phyloP scores from a whole-genome alignment of 2,113 vertebrate genomes.

The Pseudorectes ferrugineus region DNA sequence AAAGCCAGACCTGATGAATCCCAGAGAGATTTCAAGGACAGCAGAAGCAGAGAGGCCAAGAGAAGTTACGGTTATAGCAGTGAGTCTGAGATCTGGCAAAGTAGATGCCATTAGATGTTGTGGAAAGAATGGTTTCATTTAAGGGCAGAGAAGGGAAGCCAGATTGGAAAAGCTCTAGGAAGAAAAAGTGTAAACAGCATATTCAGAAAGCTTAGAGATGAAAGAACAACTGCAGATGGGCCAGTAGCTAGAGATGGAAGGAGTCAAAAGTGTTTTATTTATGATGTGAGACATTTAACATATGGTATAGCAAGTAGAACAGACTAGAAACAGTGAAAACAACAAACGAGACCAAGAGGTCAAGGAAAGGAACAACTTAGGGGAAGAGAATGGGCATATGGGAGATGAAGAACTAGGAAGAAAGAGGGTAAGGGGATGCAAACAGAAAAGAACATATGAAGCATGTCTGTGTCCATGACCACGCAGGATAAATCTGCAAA shows the following conservation, averaged over 20 bases:
- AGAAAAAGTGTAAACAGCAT: slow-evolving; percentile 60
- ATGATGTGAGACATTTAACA: slow-evolving; percentile 51
- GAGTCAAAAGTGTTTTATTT: slow-evolving; percentile 40
- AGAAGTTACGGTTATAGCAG: slow-evolving; percentile 30
- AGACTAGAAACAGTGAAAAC: slow-evolving; percentile 1
- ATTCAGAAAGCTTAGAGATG: slow-evolving; percentile 34
- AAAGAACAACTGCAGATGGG: slow-evolving; percentile 25
- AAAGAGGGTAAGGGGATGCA: neutral
- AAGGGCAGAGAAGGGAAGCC: slow-evolving; percentile 39
- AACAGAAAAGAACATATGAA: neutral
- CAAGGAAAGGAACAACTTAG: neutral
- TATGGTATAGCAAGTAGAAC: slow-evolving; percentile 20
- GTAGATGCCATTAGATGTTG: slow-evolving; percentile 18
- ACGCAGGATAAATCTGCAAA: neutral
- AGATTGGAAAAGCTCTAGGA: slow-evolving; percentile 46
- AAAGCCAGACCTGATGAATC: slow-evolving; percentile 4
- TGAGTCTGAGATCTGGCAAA: slow-evolving; percentile 44
- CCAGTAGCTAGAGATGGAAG: slow-evolving; percentile 36
- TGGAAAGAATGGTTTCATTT: slow-evolving; percentile 63
- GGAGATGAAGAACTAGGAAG: neutral
- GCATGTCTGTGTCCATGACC: neutral
- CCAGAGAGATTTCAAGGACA: slow-evolving; percentile 12
- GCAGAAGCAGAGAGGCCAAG: neutral
- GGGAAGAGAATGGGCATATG: neutral
- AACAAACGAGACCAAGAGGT: neutral